A percentile compares a stretch with the other conserved stretches of the same genome.
phyloP scores from a whole-genome alignment of 2,113 vertebrate genomes.

The Peucedramus taeniatus region DNA sequence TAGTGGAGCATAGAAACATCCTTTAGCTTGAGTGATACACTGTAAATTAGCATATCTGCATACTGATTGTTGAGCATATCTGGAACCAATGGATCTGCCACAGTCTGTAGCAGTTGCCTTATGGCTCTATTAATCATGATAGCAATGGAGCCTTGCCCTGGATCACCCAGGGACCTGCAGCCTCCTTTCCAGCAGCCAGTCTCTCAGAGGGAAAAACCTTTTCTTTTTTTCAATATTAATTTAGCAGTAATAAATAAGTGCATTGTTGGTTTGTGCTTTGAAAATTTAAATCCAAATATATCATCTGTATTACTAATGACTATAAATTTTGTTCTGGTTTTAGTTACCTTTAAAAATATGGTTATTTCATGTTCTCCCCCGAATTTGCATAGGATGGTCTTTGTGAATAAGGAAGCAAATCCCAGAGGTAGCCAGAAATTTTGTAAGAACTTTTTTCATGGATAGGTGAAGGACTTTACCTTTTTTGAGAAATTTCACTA shows the following conservation, averaged over 20 bases:
- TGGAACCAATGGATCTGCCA: constrained; percentile 33
- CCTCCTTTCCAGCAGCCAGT: neutral
- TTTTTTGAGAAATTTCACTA: neutral
- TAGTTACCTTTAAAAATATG: neutral
- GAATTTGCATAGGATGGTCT: neutral
- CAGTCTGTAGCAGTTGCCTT: neutral
- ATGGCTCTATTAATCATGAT: neutral
- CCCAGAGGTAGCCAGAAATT: neutral
- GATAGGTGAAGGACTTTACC: neutral
- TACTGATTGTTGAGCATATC: neutral
- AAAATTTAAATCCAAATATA: neutral
- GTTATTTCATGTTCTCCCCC: neutral
- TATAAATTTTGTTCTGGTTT: neutral
- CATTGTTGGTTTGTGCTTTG: neutral
- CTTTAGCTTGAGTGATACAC: neutral
- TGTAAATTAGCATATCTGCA: constrained; percentile 16
- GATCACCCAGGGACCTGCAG: neutral
- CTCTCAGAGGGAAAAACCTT: neutral
- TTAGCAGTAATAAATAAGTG: neutral
- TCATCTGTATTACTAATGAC: neutral
- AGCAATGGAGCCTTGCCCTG: neutral
- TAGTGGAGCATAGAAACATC: neutral
- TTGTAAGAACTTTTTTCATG: neutral
- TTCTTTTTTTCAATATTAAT: neutral
- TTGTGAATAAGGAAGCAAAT: neutral